Evolutionary conservation across 2,888 invertebrate genomes (phyloP).

Genomic region (Netelia virgata): DNA sequence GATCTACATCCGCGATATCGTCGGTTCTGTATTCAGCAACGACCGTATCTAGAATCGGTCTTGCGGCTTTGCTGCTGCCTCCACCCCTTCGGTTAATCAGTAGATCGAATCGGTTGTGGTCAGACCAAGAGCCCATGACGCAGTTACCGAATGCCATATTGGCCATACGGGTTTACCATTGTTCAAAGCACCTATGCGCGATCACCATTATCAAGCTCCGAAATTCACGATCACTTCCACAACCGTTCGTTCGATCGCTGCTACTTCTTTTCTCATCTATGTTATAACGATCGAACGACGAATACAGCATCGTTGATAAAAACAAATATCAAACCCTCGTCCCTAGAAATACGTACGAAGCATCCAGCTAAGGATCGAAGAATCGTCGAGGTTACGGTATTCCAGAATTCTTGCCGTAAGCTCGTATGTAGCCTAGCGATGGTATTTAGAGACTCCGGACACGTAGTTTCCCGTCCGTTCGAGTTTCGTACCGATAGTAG

Average conservation of each 20-base stretch:
- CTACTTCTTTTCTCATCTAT: no score
- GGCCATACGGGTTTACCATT: conserved; percentile 28
- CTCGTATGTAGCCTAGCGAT: conserved; percentile 5
- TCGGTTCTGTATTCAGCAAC: conserved; percentile 25
- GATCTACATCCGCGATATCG: conserved; percentile 47
- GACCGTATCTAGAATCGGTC: neutral
- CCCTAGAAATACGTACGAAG: neutral
- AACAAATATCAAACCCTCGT: neutral
- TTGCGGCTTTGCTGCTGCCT: conserved; percentile 13
- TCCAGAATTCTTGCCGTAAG: neutral
- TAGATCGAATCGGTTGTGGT: conserved; percentile 56
- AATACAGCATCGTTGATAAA: neutral
- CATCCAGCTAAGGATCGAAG: neutral
- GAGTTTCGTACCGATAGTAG: conserved; percentile 47
- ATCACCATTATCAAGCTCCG: conserved; percentile 17
- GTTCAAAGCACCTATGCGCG: conserved; percentile 1
- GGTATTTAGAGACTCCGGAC: conserved; percentile 44
- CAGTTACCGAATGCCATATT: conserved; percentile 41
- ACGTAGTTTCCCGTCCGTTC: conserved; percentile 50
- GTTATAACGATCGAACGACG: neutral
- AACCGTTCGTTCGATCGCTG: no score
- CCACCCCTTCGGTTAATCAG: conserved; percentile 51
- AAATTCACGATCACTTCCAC: neutral
- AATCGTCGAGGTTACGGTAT: conserved; percentile 21
- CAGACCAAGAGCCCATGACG: conserved; percentile 41